Percentiles rank a stretch among this genome's conserved stretches.
phyloP scores from a whole-genome alignment of 2,888 invertebrate genomes.

The Cabera pusaria region DNA sequence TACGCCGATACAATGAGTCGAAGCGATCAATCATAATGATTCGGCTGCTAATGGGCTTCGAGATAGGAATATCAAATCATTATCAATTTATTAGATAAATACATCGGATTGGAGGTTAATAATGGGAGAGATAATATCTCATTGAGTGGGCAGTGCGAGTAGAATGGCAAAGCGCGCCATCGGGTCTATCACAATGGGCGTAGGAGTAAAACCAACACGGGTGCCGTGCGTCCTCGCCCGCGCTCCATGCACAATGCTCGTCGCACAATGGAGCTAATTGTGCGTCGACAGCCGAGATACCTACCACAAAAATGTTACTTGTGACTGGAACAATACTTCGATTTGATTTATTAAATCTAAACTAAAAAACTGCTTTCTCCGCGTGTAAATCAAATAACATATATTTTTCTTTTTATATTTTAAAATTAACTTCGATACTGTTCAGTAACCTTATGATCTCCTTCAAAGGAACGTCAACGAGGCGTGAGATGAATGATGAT shows the following conservation, averaged over 20 bases:
- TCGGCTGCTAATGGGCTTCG: slow-evolving; percentile 38
- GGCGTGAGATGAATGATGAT: slow-evolving; percentile 76
- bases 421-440: no score
- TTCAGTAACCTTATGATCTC: slow-evolving; percentile 39
- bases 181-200: slow-evolving; percentile 69
- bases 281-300: slow-evolving; percentile 72
- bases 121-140: slow-evolving; percentile 70
- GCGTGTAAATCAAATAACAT: no score
- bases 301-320: slow-evolving; percentile 58
- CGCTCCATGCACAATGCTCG: slow-evolving; percentile 57
- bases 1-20: slow-evolving; percentile 40
- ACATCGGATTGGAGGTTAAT: slow-evolving; percentile 59
- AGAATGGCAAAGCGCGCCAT: slow-evolving; percentile 62
- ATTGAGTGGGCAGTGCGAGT: slow-evolving; percentile 52
- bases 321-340: slow-evolving; percentile 41
- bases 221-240: slow-evolving; percentile 50
- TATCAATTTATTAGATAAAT: slow-evolving; percentile 51
- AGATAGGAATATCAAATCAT: slow-evolving; percentile 58
- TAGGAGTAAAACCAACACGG: slow-evolving; percentile 73
- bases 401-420: no score
- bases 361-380: no score
- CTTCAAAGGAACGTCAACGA: slow-evolving; percentile 66
- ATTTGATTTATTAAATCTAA: no score
- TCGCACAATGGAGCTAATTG: slow-evolving; percentile 76
- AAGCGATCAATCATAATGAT: slow-evolving; percentile 65